Conservation (phyloP, 2,888 invertebrate genomes). For the Drosophila nigritarsus region DNA sequence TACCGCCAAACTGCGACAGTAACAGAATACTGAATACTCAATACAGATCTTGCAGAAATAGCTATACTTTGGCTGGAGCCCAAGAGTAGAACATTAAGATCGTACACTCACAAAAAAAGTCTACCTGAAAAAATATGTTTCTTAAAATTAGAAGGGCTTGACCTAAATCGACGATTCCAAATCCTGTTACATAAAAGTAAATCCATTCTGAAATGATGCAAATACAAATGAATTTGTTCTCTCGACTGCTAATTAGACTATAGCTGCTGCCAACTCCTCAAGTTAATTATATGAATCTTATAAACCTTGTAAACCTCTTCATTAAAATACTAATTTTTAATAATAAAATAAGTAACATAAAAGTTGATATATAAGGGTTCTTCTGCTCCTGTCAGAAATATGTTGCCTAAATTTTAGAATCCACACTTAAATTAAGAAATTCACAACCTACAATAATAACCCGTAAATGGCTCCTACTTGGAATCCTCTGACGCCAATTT, state of each 20-base stretch:
- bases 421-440: not conserved
- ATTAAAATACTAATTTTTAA: not conserved
- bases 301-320: not conserved
- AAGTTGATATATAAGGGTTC: not conserved
- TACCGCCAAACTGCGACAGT: not conserved
- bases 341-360: not conserved
- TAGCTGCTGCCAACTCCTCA: not conserved
- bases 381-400: no score
- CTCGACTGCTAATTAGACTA: not conserved
- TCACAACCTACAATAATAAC: not conserved
- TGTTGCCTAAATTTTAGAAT: not conserved
- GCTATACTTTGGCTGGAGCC: not conserved
- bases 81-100: not conserved
- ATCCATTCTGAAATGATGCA: not conserved
- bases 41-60: not conserved
- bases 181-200: not conserved
- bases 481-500: not conserved
- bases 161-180: no score
- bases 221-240: not conserved
- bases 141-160: no score
- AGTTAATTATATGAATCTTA: not conserved
- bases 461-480: not conserved
- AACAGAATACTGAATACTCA: not conserved
- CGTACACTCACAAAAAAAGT: not conserved
- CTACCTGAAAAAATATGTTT: not conserved